Conservation (phyloP, 2,113 vertebrate genomes). For the Puma concolor region DNA sequence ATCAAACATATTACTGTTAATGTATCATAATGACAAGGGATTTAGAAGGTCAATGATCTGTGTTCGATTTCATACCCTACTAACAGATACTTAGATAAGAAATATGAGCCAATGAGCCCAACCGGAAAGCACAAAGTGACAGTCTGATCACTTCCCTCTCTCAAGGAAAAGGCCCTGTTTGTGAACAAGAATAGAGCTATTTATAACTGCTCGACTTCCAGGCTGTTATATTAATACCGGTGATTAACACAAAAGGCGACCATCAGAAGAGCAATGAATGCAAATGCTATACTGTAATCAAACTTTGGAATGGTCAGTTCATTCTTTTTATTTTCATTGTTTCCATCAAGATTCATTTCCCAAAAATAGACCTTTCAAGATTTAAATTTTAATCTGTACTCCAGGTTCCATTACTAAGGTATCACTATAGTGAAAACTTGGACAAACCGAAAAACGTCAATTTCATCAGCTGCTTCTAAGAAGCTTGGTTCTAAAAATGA, state of each 20-base stretch:
- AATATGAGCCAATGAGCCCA: slow-evolving; percentile 67
- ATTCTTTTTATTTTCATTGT: neutral
- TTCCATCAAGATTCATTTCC: slow-evolving; percentile 22
- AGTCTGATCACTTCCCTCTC: slow-evolving; percentile 57
- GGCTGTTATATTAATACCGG: slow-evolving; percentile 54
- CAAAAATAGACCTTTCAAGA: neutral
- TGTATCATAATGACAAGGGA: slow-evolving; percentile 49
- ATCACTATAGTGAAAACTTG: slow-evolving; percentile 38
- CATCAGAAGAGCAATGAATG: neutral
- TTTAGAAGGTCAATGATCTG: slow-evolving; percentile 76
- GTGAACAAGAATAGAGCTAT: slow-evolving; percentile 65
- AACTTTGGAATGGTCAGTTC: neutral
- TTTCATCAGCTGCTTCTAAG: slow-evolving; percentile 34
- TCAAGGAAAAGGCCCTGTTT: slow-evolving; percentile 65
- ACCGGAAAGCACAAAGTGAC: neutral
- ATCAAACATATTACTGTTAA: slow-evolving; percentile 57
- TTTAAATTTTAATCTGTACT: slow-evolving; percentile 52
- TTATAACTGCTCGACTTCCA: slow-evolving; percentile 65
- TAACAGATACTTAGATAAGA: slow-evolving; percentile 73
- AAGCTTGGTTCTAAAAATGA: slow-evolving; percentile 22
- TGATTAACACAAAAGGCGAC: slow-evolving; percentile 20
- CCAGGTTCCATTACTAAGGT: slow-evolving; percentile 9
- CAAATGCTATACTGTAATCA: slow-evolving; percentile 8
- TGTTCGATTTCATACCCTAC: slow-evolving; percentile 77
- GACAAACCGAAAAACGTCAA: slow-evolving; percentile 44